These are phyloP conservation scores for Oostethus manadensis DNA, from an alignment of 2,113 vertebrate species.

Conservation along the genomic window DNA sequence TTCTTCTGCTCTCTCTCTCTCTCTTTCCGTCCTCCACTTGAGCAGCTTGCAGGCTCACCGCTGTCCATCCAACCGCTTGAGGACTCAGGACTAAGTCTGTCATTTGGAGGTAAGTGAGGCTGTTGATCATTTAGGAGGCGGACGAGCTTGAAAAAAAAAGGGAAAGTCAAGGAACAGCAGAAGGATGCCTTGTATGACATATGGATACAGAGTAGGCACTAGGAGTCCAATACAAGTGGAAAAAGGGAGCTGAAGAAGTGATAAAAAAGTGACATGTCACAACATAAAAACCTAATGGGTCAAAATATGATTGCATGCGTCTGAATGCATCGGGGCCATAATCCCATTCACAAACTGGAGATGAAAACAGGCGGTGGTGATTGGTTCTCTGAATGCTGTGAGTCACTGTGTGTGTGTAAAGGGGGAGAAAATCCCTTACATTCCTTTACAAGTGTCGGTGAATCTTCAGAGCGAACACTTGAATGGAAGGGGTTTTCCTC, in stretches of 20 bases:
- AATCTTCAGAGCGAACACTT: constrained; percentile 18
- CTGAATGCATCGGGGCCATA: constrained; percentile 33
- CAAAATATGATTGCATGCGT: constrained; percentile 29
- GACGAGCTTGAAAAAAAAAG: constrained; percentile 5
- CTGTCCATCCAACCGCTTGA: constrained; percentile 43
- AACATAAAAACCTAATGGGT: too few species aligned
- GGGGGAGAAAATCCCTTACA: constrained; percentile 12
- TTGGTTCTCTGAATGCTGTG: constrained; percentile 54
- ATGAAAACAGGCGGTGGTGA: constrained; percentile 43
- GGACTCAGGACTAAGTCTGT: constrained; percentile 51
- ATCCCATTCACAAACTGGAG: constrained; percentile 70
- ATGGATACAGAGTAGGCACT: too few species aligned
- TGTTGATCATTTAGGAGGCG: not conserved
- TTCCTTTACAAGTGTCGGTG: constrained; percentile 23
- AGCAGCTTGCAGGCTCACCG: constrained; percentile 35
- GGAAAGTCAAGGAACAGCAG: constrained; percentile 4
- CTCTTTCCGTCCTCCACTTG: constrained; percentile 39
- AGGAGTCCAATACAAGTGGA: too few species aligned
- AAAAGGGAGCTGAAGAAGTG: not conserved
- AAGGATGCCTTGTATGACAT: not conserved
- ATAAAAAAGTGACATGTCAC: not conserved
- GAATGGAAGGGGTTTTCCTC: constrained; percentile 24
- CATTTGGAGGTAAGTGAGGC: constrained; percentile 44
- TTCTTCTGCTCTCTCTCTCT: constrained; percentile 23
- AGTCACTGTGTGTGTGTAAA: constrained; percentile 21